Evolutionary conservation across 2,113 vertebrate genomes (phyloP).

Genomic region (Nematolebias whitei): DNA sequence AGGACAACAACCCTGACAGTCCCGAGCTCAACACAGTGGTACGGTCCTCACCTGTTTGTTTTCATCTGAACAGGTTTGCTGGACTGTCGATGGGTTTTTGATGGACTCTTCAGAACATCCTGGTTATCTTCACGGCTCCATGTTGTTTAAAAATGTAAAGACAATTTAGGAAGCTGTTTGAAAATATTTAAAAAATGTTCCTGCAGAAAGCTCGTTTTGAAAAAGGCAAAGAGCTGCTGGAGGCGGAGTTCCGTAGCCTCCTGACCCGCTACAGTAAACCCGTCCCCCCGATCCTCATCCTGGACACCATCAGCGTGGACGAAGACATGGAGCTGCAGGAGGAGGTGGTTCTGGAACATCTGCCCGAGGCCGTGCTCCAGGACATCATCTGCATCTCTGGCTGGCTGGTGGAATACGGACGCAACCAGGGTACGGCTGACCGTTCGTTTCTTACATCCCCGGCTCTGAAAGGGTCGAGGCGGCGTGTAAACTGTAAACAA

Average conservation of each 20-base stretch:
- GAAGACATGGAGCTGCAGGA: constrained; percentile 93
- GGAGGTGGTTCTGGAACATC: constrained; percentile 89
- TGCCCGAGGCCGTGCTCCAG: constrained; percentile 88
- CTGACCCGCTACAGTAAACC: constrained; percentile 93
- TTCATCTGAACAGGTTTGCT: too few relatives aligned
- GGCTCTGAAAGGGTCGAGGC: too few relatives aligned
- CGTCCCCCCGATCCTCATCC: constrained; percentile 91
- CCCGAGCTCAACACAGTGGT: constrained; percentile 98
- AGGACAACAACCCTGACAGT: constrained; percentile 97
- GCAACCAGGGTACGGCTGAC: constrained; percentile 88
- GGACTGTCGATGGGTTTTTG: too few relatives aligned
- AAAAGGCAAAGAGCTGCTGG: constrained; percentile 93
- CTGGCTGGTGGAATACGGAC: constrained; percentile 96
- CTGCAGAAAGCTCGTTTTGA: constrained; percentile 93
- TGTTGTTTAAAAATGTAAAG: too few relatives aligned
- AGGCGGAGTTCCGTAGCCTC: constrained; percentile 91
- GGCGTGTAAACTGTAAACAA: too few relatives aligned
- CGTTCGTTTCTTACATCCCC: not conserved
- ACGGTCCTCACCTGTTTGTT: constrained; percentile 22
- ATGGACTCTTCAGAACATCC: too few relatives aligned
- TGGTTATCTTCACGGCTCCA: too few relatives aligned
- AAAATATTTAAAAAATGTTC: too few relatives aligned
- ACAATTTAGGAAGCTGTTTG: too few relatives aligned
- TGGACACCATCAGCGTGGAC: constrained; percentile 89
- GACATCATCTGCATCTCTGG: constrained; percentile 91